phyloP scores from a whole-genome alignment of 2,113 vertebrate genomes.

The Bagarius yarrelli region DNA sequence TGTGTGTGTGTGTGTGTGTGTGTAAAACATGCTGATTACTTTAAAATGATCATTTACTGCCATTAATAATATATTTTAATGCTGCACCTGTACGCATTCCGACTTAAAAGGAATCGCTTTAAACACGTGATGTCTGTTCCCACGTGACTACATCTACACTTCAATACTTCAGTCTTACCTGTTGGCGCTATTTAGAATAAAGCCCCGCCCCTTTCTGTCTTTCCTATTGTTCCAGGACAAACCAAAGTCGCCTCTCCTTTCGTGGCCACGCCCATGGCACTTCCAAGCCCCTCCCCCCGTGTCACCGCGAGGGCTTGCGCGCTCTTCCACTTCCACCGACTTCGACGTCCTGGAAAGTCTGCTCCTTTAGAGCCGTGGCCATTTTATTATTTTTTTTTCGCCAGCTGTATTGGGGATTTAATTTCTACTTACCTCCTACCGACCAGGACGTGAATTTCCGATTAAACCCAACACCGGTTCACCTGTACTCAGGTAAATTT shows the following conservation, averaged over 20 bases:
- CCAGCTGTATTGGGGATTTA: neutral
- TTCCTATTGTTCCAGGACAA: neutral
- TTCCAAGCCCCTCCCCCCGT: neutral
- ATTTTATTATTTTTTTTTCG: neutral
- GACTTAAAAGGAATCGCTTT: too few relatives aligned
- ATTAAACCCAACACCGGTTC: neutral
- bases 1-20: too few relatives aligned
- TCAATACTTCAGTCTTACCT: too few relatives aligned
- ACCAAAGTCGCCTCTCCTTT: neutral
- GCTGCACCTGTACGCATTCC: too few relatives aligned
- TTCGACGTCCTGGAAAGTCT: neutral
- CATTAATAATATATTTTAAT: too few relatives aligned
- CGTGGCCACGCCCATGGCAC: neutral
- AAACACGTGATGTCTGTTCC: too few relatives aligned
- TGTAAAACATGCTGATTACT: too few relatives aligned
- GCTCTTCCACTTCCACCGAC: neutral
- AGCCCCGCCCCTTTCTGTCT: too few relatives aligned
- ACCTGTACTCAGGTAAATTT: slow-evolving; percentile 20
- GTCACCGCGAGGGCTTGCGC: neutral
- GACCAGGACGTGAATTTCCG: slow-evolving; percentile 2
- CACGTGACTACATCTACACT: too few relatives aligned
- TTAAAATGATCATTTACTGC: too few relatives aligned
- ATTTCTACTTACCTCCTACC: neutral
- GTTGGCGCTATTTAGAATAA: too few relatives aligned
- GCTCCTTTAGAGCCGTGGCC: slow-evolving; percentile 2